Evolutionary conservation across 2,888 invertebrate genomes (phyloP), one percentile per base, ranked within the genome.

Genomic region (Steinernema scapterisci): DNA sequence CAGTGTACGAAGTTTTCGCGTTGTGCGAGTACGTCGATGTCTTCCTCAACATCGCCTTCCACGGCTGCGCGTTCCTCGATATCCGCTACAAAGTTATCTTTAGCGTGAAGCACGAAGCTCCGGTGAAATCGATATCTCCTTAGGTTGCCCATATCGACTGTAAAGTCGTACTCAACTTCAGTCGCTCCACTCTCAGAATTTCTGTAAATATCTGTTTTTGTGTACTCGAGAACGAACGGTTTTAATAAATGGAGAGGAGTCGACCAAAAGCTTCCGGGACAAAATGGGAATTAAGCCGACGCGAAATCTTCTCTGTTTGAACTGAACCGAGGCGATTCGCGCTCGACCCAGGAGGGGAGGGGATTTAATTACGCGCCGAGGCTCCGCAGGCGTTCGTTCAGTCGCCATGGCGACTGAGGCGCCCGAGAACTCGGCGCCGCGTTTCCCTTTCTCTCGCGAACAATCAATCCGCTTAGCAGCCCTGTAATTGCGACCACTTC

Each of bases 1-100:
- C 77, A 86, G 86, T 86, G 48, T 86, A 86, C 78, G 86, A 86
- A 72, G 81, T 86, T 9, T 86, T 86, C 71, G 86, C 86, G 0
- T 76, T 86, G 0, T 83, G 83, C 54, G 86, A 86, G 77, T 86
- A 86, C 78, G 63, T 80, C 21, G 86, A 84, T 71, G 85, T 86
- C 27, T 85, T 86, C 73, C 78, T 86, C 56, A 84, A 83, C 76
- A 86, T 86, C 70, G 80, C 81, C 48, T 86, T 85, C 78, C 86
- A 86, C 72, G 83, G 85, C 73, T 86, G 86, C 56, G 86, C 86
- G 45, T 86, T 86, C 76, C 87, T 84, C 73, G 86, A 86, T 75
- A 86, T 86, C 75, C 82, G 86, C 31, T 81, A 86, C 76, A 86
- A 86, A 75, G 85, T 86, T 45, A 51, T 81, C 45, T 81, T 81